These are phyloP conservation scores for Rhogogaster chlorosoma DNA, from an alignment of 2,888 invertebrate genomes.

Conservation along the genomic window DNA sequence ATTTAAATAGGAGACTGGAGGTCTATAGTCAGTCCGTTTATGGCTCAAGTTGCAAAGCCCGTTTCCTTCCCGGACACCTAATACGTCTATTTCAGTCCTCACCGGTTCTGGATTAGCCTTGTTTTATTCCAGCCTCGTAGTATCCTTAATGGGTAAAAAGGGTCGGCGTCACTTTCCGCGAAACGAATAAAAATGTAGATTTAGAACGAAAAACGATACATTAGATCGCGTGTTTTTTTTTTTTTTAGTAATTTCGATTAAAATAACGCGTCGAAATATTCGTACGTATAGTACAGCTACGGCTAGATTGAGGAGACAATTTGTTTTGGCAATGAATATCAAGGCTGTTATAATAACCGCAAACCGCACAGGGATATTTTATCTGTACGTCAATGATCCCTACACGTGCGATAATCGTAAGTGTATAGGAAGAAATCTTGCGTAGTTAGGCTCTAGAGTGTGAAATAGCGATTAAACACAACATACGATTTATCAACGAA, in stretches of 20 bases:
- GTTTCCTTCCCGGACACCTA: conserved; percentile 5
- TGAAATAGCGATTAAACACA: neutral
- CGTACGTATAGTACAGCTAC: too few species aligned
- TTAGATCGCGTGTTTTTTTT: neutral
- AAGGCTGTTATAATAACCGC: conserved; percentile 19
- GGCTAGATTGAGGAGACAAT: neutral
- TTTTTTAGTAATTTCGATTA: conserved; percentile 2
- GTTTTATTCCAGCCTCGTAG: conserved; percentile 2
- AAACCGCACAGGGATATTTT: conserved; percentile 14
- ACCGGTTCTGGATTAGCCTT: conserved; percentile 13
- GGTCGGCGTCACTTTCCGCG: conserved; percentile 12
- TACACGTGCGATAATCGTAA: neutral
- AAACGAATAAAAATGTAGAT: neutral
- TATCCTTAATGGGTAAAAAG: neutral
- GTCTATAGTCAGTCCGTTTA: conserved; percentile 2
- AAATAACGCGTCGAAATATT: neutral
- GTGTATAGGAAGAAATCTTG: neutral
- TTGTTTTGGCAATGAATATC: conserved; percentile 15
- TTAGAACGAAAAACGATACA: neutral
- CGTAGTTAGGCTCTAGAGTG: neutral
- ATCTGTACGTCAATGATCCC: conserved; percentile 33
- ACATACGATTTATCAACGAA: neutral
- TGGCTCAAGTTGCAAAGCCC: conserved; percentile 27
- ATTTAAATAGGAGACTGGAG: conserved; percentile 13
- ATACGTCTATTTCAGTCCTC: conserved; percentile 17